phyloP scores from a whole-genome alignment of 1,140 invertebrate genomes.

The Drosophila setifemur region DNA sequence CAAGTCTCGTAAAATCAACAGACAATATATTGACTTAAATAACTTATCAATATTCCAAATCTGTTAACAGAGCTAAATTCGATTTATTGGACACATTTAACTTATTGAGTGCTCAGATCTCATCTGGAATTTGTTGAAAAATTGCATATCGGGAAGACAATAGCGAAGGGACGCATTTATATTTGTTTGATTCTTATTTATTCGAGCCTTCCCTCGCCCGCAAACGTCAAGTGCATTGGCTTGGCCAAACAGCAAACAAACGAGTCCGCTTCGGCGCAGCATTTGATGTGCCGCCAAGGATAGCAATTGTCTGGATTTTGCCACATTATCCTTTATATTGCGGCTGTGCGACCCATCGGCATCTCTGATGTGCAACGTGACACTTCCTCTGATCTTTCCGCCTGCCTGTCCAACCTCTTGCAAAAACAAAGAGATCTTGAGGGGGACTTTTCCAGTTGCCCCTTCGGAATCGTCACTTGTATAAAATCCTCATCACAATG shows the following conservation, averaged over 20 bases:
- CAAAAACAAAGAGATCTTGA: slow-evolving; percentile 57
- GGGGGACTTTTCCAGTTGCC: slow-evolving; percentile 23
- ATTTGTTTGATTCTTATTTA: slow-evolving; percentile 74
- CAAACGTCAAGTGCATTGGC: slow-evolving; percentile 61
- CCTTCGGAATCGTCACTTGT: slow-evolving; percentile 4
- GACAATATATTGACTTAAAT: too few relatives aligned
- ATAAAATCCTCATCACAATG: slow-evolving; percentile 59
- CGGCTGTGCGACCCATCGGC: slow-evolving; percentile 40
- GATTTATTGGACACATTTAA: not conserved
- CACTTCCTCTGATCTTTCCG: slow-evolving; percentile 65
- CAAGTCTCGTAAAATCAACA: too few relatives aligned
- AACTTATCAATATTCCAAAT: too few relatives aligned
- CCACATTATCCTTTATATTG: slow-evolving; percentile 78
- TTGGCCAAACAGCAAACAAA: slow-evolving; percentile 62
- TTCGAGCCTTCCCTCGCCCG: slow-evolving; percentile 52
- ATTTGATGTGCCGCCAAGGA: slow-evolving; percentile 75
- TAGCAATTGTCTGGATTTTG: slow-evolving; percentile 75
- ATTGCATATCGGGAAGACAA: slow-evolving; percentile 45
- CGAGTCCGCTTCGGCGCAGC: slow-evolving; percentile 13
- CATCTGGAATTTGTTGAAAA: slow-evolving; percentile 10
- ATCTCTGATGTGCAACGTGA: slow-evolving; percentile 72
- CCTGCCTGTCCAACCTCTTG: slow-evolving; percentile 24
- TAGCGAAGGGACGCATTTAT: slow-evolving; percentile 13
- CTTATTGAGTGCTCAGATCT: not conserved
- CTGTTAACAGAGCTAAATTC: not conserved